A percentile compares a stretch with the other conserved stretches of the same genome.
Conservation (phyloP, 2,113 vertebrate genomes). For the Semnornis frantzii region DNA sequence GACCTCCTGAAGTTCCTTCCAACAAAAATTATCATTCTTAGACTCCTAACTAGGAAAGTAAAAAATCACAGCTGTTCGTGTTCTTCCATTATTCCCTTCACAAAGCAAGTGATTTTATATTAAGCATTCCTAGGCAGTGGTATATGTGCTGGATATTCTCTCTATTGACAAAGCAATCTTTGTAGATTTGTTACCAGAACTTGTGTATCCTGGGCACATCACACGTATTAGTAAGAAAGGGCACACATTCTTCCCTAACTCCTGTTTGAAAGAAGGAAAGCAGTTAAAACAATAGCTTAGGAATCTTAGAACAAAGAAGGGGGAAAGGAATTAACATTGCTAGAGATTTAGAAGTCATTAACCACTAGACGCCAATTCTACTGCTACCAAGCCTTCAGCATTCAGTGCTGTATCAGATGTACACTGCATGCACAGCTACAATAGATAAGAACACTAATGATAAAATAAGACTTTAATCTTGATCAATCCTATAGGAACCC, state of each 20-base stretch:
- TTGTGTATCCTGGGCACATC: neutral
- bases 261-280: neutral
- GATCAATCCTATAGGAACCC: neutral
- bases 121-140: neutral
- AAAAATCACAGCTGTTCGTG: neutral
- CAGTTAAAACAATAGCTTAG: neutral
- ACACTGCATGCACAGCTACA: neutral
- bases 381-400: neutral
- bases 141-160: neutral
- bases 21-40: neutral
- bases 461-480: constrained; percentile 28
- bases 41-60: neutral
- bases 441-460: neutral
- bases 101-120: neutral
- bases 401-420: neutral
- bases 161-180: neutral
- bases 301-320: neutral
- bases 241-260: neutral
- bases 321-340: neutral
- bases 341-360: neutral
- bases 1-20: neutral
- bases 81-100: neutral
- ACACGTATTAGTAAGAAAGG: neutral
- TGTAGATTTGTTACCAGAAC: neutral
- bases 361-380: neutral